Percentiles rank a stretch among this genome's conserved stretches.
Conservation (phyloP, 2,113 vertebrate genomes). For the Osmerus eperlanus region DNA sequence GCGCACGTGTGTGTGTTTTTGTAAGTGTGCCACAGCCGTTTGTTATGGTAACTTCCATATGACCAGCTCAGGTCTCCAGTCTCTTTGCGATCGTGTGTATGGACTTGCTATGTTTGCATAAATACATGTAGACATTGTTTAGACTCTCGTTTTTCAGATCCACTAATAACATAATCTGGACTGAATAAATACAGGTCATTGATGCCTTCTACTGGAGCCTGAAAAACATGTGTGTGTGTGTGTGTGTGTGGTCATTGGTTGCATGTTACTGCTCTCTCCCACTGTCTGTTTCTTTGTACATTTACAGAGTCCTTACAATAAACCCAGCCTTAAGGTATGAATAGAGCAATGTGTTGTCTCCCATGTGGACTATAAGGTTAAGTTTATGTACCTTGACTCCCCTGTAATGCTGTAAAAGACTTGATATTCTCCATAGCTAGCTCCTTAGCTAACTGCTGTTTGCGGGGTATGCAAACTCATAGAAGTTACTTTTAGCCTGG, state of each 20-base stretch:
- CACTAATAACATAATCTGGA: not conserved
- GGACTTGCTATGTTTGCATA: not conserved
- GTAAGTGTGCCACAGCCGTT: not conserved
- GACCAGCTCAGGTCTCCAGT: too few relatives aligned
- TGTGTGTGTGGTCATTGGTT: not conserved
- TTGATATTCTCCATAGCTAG: slow-evolving; percentile 1
- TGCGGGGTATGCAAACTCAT: not conserved
- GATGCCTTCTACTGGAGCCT: too few relatives aligned
- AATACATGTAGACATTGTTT: slow-evolving; percentile 7
- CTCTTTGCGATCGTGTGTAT: not conserved
- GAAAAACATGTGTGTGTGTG: not conserved
- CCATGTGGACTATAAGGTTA: not conserved
- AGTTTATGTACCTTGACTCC: slow-evolving; percentile 12
- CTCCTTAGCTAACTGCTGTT: not conserved
- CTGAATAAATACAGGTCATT: too few relatives aligned
- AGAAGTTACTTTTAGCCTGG: not conserved
- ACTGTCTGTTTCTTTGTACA: not conserved
- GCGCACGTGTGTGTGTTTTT: slow-evolving; percentile 1
- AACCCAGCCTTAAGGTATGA: not conserved
- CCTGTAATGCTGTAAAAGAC: slow-evolving; percentile 17
- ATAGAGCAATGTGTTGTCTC: not conserved
- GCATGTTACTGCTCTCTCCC: too few relatives aligned
- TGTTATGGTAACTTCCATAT: slow-evolving; percentile 13
- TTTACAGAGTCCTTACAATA: not conserved
- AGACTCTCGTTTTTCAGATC: slow-evolving; percentile 5